phyloP scores from a whole-genome alignment of 2,113 vertebrate species.

The Lasiurus borealis region DNA sequence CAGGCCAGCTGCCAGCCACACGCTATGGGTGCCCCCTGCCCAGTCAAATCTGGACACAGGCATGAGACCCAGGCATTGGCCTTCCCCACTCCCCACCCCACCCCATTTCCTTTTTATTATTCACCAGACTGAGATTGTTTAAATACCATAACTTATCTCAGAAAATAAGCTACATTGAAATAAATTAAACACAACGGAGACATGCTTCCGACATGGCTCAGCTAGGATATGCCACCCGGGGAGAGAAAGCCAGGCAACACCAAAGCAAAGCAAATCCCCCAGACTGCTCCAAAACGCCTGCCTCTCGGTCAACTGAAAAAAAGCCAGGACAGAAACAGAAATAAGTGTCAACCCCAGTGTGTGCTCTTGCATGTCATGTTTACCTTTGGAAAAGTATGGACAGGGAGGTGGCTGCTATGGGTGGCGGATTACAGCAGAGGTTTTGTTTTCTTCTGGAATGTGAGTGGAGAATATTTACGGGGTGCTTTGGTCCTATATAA shows the following conservation, averaged over 20 bases:
- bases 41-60: slow-evolving; percentile 53
- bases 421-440: neutral
- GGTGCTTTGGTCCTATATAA: slow-evolving; percentile 79
- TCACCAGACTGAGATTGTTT: slow-evolving; percentile 90
- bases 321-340: slow-evolving; percentile 74
- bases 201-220: slow-evolving; percentile 81
- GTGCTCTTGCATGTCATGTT: slow-evolving; percentile 49
- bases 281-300: slow-evolving; percentile 71
- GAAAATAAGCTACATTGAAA: slow-evolving; percentile 91
- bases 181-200: slow-evolving; percentile 90
- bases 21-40: neutral
- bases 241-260: slow-evolving; percentile 81
- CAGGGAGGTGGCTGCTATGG: slow-evolving; percentile 55
- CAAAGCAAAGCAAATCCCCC: slow-evolving; percentile 66
- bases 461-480: slow-evolving; percentile 37
- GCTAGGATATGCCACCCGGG: slow-evolving; percentile 67
- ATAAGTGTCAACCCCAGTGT: slow-evolving; percentile 61
- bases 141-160: slow-evolving; percentile 90
- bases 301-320: slow-evolving; percentile 75
- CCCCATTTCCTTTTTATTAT: slow-evolving; percentile 88
- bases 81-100: neutral
- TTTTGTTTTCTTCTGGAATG: slow-evolving; percentile 72
- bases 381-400: slow-evolving; percentile 80
- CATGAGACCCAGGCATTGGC: neutral
- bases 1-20: neutral